These are phyloP conservation scores for Coregonus suidteri DNA, from an alignment of 2,797 vertebrate genomes.

Conservation along the genomic window DNA sequence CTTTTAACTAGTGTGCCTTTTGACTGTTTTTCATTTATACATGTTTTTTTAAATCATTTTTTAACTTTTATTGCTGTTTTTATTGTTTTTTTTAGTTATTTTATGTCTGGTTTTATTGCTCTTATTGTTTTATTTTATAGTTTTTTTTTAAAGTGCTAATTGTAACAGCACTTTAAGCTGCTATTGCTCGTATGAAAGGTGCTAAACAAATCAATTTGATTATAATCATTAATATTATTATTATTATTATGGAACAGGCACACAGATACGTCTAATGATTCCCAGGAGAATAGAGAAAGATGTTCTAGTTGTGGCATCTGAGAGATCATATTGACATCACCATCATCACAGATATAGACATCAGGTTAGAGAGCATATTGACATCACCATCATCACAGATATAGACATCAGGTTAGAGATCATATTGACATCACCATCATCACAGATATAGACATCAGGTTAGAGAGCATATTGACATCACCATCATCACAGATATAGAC, in stretches of 20 bases:
- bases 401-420: neutral
- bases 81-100: no score
- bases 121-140: neutral
- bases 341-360: neutral
- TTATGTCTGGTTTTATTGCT: neutral
- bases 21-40: neutral
- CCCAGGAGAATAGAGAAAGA: neutral
- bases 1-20: neutral
- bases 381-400: neutral
- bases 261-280: constrained; percentile 2
- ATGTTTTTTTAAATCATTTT: neutral
- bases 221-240: neutral
- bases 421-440: no score
- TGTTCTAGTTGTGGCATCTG: neutral
- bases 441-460: no score
- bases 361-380: neutral
- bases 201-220: neutral
- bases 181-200: neutral
- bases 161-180: neutral
- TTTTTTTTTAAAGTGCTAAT: neutral
- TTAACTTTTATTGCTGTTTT: neutral
- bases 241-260: neutral
- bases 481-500: no score
- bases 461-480: no score
- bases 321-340: neutral